Conservation (phyloP, 2,888 invertebrate genomes). For the Drosophila affinis region DNA sequence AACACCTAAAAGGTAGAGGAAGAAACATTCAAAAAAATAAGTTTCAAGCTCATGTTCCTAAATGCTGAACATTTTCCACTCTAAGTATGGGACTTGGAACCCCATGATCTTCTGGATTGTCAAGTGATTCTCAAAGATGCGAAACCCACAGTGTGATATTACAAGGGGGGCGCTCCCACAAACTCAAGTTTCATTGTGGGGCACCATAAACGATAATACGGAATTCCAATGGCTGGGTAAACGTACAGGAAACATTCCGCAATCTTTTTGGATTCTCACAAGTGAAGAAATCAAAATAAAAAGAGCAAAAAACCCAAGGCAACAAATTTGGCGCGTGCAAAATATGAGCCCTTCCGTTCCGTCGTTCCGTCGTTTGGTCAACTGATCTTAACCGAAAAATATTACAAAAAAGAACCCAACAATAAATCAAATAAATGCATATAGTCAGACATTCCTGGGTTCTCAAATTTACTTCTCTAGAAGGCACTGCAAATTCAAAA, state of each 20-base stretch:
- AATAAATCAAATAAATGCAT: constrained; percentile 15
- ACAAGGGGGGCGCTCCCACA: neutral
- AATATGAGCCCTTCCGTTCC: constrained; percentile 32
- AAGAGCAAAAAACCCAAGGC: neutral
- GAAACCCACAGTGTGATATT: neutral
- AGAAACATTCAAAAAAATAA: too few relatives aligned
- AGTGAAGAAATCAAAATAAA: constrained; percentile 1
- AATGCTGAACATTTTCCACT: too few relatives aligned
- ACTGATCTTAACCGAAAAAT: constrained; percentile 6
- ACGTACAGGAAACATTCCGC: neutral
- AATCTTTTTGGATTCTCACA: neutral
- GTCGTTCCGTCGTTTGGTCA: neutral
- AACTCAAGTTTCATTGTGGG: neutral
- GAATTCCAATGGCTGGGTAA: constrained; percentile 5
- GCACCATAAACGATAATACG: too few relatives aligned
- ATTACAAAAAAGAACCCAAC: neutral
- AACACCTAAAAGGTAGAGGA: too few relatives aligned
- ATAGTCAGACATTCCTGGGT: constrained; percentile 41
- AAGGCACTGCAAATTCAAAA: constrained; percentile 33
- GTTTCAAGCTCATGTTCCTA: too few relatives aligned
- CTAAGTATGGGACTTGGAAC: too few relatives aligned
- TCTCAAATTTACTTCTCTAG: constrained; percentile 41
- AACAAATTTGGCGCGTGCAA: constrained; percentile 35
- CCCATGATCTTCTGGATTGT: too few relatives aligned
- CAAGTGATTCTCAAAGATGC: too few relatives aligned